phyloP scores from a whole-genome alignment of 2,888 invertebrate species.

The Acanthosepion lycidas region DNA sequence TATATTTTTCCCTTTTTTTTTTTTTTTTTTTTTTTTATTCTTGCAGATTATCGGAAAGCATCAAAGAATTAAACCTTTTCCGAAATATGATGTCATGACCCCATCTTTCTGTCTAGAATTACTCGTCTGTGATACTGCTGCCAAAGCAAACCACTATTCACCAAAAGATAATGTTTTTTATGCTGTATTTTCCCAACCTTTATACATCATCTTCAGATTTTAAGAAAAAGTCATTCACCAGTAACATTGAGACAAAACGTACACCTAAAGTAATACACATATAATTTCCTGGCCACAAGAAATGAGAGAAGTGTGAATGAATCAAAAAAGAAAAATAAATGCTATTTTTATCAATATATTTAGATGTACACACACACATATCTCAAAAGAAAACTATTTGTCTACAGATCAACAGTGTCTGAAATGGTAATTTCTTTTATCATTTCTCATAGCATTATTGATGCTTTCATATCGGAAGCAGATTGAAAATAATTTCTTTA shows the following conservation, averaged over 20 bases:
- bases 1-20: conserved; percentile 14
- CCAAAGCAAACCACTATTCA: conserved; percentile 38
- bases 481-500: too few species aligned
- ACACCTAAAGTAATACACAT: not conserved
- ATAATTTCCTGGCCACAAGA: not conserved
- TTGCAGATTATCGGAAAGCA: conserved; percentile 73
- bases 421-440: not conserved
- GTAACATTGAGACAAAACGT: not conserved
- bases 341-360: not conserved
- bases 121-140: conserved; percentile 43
- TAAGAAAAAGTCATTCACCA: not conserved
- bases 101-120: not conserved
- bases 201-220: not conserved
- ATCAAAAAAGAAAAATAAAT: not conserved
- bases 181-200: not conserved
- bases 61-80: conserved; percentile 70
- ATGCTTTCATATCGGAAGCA: too few species aligned
- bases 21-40: conserved; percentile 50
- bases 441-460: not conserved
- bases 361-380: not conserved
- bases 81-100: conserved; percentile 56
- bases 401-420: not conserved
- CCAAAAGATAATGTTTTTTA: conserved; percentile 1
- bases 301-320: not conserved
- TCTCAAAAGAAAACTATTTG: not conserved